A percentile compares a stretch with the other conserved stretches of the same genome.
Evolutionary conservation across 2,888 invertebrate genomes (phyloP).

Genomic region (Minunthozetes semirufus): DNA sequence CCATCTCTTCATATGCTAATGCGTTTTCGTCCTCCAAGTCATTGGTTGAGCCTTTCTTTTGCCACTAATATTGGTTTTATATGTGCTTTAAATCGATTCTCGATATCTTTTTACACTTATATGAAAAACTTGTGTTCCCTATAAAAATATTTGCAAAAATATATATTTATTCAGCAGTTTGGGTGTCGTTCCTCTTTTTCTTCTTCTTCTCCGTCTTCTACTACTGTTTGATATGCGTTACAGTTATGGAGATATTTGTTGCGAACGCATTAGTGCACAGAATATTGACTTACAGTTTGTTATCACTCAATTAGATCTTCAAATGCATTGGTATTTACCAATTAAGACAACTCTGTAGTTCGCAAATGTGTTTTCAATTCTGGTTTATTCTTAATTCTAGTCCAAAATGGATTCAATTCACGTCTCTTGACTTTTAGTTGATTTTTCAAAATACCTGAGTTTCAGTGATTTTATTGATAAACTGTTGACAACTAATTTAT

Average conservation of each 20-base stretch:
- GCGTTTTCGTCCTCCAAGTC: not conserved
- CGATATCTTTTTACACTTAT: not conserved
- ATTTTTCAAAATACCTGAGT: too few relatives aligned
- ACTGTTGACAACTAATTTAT: too few relatives aligned
- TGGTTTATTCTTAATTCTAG: too few relatives aligned
- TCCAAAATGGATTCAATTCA: too few relatives aligned
- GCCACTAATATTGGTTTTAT: not conserved
- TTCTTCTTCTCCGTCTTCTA: not conserved
- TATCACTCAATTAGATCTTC: too few relatives aligned
- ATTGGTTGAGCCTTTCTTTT: not conserved
- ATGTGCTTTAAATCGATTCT: conserved; percentile 16
- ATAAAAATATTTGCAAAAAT: not conserved
- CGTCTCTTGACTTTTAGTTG: too few relatives aligned
- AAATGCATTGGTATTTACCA: too few relatives aligned
- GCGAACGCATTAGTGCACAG: not conserved
- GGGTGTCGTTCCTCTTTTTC: not conserved
- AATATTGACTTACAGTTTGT: not conserved
- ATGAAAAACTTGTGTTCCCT: too few relatives aligned
- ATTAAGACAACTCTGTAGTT: too few relatives aligned
- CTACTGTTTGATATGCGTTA: not conserved
- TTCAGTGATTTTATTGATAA: too few relatives aligned
- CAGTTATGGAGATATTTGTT: not conserved
- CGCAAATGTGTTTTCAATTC: too few relatives aligned
- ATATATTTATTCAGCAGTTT: not conserved
- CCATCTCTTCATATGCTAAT: not conserved